Conservation (phyloP, 1,140 invertebrate species). For the Trypoxylus dichotomus region DNA sequence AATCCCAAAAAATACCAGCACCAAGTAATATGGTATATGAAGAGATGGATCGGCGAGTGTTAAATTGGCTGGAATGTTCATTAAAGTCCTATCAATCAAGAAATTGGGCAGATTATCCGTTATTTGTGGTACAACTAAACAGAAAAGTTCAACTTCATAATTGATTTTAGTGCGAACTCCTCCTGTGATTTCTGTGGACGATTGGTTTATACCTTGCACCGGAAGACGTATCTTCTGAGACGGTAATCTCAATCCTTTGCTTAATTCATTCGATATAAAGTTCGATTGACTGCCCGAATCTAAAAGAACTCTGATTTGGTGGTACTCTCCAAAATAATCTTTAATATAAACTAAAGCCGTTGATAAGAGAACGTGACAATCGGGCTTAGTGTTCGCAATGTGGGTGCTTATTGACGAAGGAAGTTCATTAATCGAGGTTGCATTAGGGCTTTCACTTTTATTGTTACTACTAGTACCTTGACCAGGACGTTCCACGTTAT, state of each 20-base stretch:
- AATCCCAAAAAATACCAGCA: conserved; percentile 44
- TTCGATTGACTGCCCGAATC: conserved; percentile 35
- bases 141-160: conserved; percentile 26
- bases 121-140: conserved; percentile 33
- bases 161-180: conserved; percentile 22
- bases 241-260: too few relatives aligned
- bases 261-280: not conserved
- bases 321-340: too few relatives aligned
- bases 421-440: too few relatives aligned
- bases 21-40: conserved; percentile 41
- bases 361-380: too few relatives aligned
- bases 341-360: too few relatives aligned
- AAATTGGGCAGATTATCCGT: conserved; percentile 32
- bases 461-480: too few relatives aligned
- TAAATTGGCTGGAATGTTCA: conserved; percentile 25
- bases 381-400: too few relatives aligned
- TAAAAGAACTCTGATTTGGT: conserved; percentile 8
- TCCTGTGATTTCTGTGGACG: not conserved
- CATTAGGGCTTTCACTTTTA: too few relatives aligned
- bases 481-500: too few relatives aligned
- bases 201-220: not conserved
- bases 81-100: not conserved
- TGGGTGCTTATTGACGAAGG: too few relatives aligned
- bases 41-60: conserved; percentile 45
- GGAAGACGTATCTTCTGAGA: not conserved